Evolutionary conservation across 2,113 vertebrate genomes (phyloP).

Genomic region (Lagenorhynchus albirostris): DNA sequence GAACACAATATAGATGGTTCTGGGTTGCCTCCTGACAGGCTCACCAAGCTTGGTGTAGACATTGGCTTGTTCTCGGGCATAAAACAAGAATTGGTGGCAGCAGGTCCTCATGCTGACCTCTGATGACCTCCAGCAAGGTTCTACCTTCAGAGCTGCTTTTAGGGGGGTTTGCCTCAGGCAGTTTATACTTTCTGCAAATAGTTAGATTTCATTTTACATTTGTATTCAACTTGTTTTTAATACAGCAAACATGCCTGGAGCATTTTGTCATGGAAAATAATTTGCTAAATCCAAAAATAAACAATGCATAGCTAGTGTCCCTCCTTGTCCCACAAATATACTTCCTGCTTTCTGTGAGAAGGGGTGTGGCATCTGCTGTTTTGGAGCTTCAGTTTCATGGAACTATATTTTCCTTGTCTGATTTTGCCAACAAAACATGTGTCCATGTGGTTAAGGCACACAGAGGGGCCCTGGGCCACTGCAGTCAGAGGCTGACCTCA

Average conservation of each 20-base stretch:
- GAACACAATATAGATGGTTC: too few species aligned
- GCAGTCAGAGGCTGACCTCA: not conserved
- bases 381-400: not conserved
- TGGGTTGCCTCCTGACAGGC: not conserved
- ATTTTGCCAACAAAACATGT: not conserved
- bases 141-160: not conserved
- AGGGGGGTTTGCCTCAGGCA: not conserved
- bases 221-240: not conserved
- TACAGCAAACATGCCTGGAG: not conserved
- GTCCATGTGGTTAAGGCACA: not conserved
- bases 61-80: not conserved
- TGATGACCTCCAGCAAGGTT: not conserved
- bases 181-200: not conserved
- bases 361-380: not conserved
- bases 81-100: not conserved
- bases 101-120: not conserved
- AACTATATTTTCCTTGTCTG: not conserved
- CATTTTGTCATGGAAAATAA: constrained; percentile 19
- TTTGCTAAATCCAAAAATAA: not conserved
- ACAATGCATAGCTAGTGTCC: not conserved
- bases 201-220: not conserved
- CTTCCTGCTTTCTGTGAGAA: not conserved
- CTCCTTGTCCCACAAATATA: not conserved
- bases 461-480: not conserved
- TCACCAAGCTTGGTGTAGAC: not conserved